These are phyloP conservation scores for Lichenostomus cassidix DNA, from an alignment of 2,113 vertebrate species.

Conservation along the genomic window DNA sequence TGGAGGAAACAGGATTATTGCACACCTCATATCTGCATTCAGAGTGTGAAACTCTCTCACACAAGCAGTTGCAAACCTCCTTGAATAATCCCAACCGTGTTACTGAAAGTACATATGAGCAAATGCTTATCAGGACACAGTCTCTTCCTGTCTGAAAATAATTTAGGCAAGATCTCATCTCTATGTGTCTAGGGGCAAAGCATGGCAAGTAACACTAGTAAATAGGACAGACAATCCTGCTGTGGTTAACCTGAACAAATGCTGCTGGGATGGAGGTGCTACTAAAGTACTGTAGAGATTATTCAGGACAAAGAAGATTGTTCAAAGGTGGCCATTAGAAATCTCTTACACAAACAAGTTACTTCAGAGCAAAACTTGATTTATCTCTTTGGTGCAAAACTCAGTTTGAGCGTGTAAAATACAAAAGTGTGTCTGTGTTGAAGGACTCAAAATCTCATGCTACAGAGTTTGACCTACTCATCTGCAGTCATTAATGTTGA, in stretches of 20 bases:
- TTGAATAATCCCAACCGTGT: background rate
- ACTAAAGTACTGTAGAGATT: background rate
- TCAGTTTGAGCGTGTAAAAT: background rate
- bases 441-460: background rate
- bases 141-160: background rate
- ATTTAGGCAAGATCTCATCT: background rate
- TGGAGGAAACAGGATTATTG: background rate
- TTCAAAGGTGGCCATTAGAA: background rate
- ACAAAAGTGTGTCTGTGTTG: background rate
- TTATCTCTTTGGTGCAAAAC: background rate
- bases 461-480: background rate
- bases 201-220: background rate
- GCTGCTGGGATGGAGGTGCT: background rate
- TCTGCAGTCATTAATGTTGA: background rate
- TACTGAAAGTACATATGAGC: background rate
- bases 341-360: background rate
- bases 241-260: background rate
- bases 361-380: background rate
- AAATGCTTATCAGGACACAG: background rate
- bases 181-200: background rate
- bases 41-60: background rate
- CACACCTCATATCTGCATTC: background rate
- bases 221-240: background rate
- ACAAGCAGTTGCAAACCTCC: background rate
- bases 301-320: background rate